Conservation (phyloP, 2,888 invertebrate species). For the Adelognathus sp. region DNA sequence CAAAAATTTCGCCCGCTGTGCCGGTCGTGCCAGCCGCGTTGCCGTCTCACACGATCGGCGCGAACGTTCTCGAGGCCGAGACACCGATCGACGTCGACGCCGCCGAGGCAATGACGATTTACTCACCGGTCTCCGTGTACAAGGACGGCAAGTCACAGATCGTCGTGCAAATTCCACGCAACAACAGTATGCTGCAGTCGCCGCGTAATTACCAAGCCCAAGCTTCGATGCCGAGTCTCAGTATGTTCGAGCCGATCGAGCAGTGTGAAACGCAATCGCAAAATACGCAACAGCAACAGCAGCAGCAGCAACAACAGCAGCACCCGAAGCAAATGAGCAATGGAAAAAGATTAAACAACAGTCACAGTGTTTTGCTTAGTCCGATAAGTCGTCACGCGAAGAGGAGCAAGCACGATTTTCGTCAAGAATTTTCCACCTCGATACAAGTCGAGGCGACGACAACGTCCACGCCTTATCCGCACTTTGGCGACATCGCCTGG, state of each 20-base stretch:
- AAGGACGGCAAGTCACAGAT: constrained; percentile 73
- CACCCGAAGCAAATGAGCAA: constrained; percentile 67
- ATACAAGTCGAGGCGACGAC: constrained; percentile 79
- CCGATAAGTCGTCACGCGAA: constrained; percentile 63
- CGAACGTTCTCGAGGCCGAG: constrained; percentile 69
- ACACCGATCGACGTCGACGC: constrained; percentile 72
- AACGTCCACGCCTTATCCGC: constrained; percentile 75
- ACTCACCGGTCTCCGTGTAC: constrained; percentile 69
- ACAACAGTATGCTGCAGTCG: constrained; percentile 68
- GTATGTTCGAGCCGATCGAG: constrained; percentile 73
- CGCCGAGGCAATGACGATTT: constrained; percentile 70
- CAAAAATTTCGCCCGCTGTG: constrained; percentile 63
- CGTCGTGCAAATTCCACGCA: constrained; percentile 72
- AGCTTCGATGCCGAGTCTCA: constrained; percentile 72
- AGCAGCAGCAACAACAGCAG: constrained; percentile 55
- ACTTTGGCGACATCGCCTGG: constrained; percentile 78
- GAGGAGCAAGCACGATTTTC: constrained; percentile 73
- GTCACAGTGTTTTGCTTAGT: constrained; percentile 62
- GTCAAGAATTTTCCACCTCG: constrained; percentile 71
- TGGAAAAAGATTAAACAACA: constrained; percentile 73
- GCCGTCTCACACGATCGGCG: constrained; percentile 67
- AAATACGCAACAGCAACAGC: constrained; percentile 41
- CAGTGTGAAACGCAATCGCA: constrained; percentile 64
- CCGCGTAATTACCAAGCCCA: constrained; percentile 70
- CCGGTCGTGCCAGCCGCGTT: constrained; percentile 67